These are phyloP conservation scores for Antechinus stuartii DNA, from an alignment of 2,113 vertebrate species.

Conservation along the genomic window DNA sequence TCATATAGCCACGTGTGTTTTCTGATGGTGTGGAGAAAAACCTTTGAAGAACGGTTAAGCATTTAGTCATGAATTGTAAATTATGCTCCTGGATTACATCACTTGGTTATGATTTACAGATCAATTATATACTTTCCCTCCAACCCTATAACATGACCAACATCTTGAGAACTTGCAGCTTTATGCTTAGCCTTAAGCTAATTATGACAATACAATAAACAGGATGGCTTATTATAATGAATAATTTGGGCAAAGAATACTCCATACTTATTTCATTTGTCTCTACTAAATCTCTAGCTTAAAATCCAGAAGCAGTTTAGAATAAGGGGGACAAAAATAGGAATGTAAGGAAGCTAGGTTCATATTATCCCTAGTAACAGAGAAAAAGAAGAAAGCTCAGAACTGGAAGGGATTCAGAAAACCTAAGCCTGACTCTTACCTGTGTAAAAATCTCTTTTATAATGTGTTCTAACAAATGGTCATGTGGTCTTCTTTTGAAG, in stretches of 20 bases:
- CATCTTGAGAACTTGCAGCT: rapidly evolving
- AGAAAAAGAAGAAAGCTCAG: constrained; percentile 8
- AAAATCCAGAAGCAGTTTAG: background rate
- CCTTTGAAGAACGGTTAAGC: background rate
- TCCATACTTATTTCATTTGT: background rate
- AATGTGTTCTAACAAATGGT: background rate
- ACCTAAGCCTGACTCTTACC: background rate
- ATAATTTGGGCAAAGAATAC: background rate
- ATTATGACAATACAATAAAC: background rate
- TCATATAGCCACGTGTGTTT: background rate
- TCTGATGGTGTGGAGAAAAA: background rate
- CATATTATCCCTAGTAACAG: background rate
- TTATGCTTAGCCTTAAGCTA: background rate
- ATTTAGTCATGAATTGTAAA: background rate
- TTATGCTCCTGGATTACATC: background rate
- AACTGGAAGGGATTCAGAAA: background rate
- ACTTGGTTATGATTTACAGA: background rate
- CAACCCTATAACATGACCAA: background rate
- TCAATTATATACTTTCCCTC: background rate
- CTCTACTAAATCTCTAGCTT: background rate
- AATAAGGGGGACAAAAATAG: background rate
- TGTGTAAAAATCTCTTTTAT: background rate
- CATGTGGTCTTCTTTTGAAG: background rate
- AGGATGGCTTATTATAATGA: background rate
- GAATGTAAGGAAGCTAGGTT: background rate